Evolutionary conservation across 2,113 vertebrate genomes (phyloP).

Genomic region (Rhinolophus sinicus): DNA sequence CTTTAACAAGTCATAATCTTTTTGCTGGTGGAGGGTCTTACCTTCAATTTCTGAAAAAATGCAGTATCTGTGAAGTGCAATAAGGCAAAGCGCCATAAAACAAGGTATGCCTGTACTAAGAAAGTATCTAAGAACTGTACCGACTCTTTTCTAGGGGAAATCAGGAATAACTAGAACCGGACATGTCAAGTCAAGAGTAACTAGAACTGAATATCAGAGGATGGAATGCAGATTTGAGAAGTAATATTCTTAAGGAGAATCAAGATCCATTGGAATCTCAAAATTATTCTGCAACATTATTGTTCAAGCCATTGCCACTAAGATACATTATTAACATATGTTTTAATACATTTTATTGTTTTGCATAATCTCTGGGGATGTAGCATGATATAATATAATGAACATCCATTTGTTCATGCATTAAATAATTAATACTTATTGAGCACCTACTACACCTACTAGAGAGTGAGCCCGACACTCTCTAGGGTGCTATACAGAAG

Average conservation of each 20-base stretch:
- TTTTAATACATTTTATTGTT: conserved; percentile 43
- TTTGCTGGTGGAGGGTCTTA: background rate
- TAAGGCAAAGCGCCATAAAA: background rate
- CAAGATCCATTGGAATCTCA: background rate
- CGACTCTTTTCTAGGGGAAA: conserved; percentile 8
- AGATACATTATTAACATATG: conserved; percentile 7
- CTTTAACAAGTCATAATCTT: background rate
- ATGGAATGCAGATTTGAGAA: conserved; percentile 20
- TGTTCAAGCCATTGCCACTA: background rate
- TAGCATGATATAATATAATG: conserved; percentile 9
- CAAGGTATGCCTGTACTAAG: background rate
- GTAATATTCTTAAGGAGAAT: conserved; percentile 40
- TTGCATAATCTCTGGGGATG: background rate
- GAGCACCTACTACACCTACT: background rate
- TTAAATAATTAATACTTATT: conserved; percentile 40
- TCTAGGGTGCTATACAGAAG: background rate
- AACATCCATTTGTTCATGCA: background rate
- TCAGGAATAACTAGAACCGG: background rate
- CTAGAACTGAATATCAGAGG: conserved; percentile 4
- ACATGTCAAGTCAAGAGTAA: background rate
- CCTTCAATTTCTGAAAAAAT: background rate
- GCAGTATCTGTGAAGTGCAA: background rate
- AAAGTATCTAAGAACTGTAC: conserved; percentile 14
- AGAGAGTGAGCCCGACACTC: no score
- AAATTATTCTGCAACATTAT: conserved; percentile 35